Evolutionary conservation across 2,113 vertebrate genomes (phyloP), one percentile per base, ranked within the genome.

Genomic region (Urocitellus parryii): DNA sequence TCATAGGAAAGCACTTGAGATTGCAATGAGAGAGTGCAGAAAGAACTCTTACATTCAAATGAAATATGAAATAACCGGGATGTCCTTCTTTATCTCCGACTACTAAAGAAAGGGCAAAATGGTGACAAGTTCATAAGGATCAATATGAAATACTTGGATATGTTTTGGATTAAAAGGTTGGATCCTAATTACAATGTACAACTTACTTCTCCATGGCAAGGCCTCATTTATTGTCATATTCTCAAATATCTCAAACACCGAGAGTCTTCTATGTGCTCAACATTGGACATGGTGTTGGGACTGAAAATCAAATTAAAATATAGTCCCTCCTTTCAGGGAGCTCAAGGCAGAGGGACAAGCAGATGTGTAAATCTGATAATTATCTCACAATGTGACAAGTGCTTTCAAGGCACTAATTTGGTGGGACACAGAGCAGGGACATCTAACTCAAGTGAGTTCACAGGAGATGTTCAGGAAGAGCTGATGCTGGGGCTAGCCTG

Each of bases 71-170:
- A 58, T 58, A 56, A 13, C 22, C 72, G 13, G 6, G 53, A 72
- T 73, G 20, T 6, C 45, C 17, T 90, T 67, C 22, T 65, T 67
- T 45, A 72, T 51, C 37, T 37, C 48, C 29, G 70, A 16, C 81
- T 85, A 51, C 20, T 37, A 73, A 92, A 80, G 37, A 29, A 82
- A 89, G 17, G n/a, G 17, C 48, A 90, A 90, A 83, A 94, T 56
- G 6, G 84, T 90, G 48, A 90, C 8, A 87, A 81, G 93, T 95
- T 61, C 14, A 32, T 37, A 45, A 42, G 14, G 13, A 48, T 27
- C 61, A 51, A 9, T 58, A 45, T 0, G 79, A 56, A 74, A 20
- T 29, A 32, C 32, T 29, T 77, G 27, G n/a, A 18, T 22, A 18
- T 6, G 16, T 92, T 88, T 29, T 27, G 16, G 53, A 37, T 32